Percentiles rank a stretch among this genome's conserved stretches.
Evolutionary conservation across 2,797 vertebrate species (phyloP).

Genomic region (Chloroceryle inda): DNA sequence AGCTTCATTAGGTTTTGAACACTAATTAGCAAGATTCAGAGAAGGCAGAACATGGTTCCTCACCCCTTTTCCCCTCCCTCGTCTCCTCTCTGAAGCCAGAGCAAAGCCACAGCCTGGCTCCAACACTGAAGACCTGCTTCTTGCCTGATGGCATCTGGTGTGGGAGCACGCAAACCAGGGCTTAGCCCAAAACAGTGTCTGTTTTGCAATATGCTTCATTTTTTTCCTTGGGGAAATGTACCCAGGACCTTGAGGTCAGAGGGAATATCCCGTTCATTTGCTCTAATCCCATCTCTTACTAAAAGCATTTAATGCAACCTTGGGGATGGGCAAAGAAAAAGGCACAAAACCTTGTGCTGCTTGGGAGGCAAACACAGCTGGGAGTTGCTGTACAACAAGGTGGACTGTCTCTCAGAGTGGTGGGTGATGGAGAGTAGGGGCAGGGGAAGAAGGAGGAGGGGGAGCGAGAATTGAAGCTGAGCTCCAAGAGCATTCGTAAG

Average conservation of each 20-base stretch:
- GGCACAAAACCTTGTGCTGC: background rate
- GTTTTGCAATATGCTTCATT: background rate
- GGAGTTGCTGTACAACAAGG: background rate
- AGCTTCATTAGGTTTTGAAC: background rate
- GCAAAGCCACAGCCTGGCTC: background rate
- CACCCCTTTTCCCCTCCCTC: background rate
- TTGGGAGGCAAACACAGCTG: background rate
- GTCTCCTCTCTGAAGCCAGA: background rate
- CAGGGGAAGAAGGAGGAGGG: background rate
- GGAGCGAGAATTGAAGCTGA: background rate
- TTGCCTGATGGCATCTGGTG: background rate
- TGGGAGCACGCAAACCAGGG: background rate
- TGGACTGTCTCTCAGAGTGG: background rate
- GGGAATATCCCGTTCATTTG: too few relatives aligned
- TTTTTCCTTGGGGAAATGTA: background rate
- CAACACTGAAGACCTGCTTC: background rate
- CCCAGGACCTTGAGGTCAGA: background rate
- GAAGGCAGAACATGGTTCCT: background rate
- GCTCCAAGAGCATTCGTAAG: background rate
- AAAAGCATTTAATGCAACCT: background rate
- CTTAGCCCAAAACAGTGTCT: background rate
- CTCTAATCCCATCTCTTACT: background rate
- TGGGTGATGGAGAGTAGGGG: background rate
- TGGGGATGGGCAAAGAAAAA: background rate
- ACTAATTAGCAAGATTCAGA: background rate